These are phyloP conservation scores for Pempheris klunzingeri DNA, from an alignment of 2,797 vertebrate genomes.

Conservation along the genomic window DNA sequence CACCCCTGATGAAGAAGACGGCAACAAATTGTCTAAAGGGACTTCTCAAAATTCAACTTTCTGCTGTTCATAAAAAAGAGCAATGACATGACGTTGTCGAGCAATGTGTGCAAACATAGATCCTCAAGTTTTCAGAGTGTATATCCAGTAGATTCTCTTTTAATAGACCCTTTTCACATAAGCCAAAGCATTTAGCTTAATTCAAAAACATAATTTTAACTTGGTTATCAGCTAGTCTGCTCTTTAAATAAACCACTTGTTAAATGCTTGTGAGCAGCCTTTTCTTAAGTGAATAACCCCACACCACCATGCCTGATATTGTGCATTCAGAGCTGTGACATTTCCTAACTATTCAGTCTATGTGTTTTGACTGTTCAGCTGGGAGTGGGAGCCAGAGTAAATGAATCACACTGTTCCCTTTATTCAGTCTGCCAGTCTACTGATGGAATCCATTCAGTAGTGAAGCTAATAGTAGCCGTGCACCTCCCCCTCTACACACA, in stretches of 20 bases:
- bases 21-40: neutral
- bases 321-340: conserved; percentile 67
- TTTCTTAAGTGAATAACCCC: conserved; percentile 47
- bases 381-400: conserved; percentile 75
- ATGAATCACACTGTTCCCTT: conserved; percentile 79
- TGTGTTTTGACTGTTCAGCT: conserved; percentile 77
- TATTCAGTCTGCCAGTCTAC: conserved; percentile 72
- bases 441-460: conserved; percentile 79
- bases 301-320: conserved; percentile 48
- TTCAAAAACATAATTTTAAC: neutral
- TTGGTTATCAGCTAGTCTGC: conserved; percentile 1
- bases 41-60: neutral
- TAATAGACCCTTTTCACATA: neutral
- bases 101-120: neutral
- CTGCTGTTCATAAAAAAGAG: neutral
- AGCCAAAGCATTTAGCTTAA: neutral
- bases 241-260: conserved; percentile 45
- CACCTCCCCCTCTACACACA: conserved; percentile 64
- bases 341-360: conserved; percentile 70
- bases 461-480: conserved; percentile 73
- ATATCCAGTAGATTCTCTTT: neutral
- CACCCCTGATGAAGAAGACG: neutral
- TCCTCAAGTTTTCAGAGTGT: neutral
- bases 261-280: conserved; percentile 28
- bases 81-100: neutral